These are phyloP conservation scores for Euura lappo DNA, from an alignment of 1,140 invertebrate genomes.

Conservation along the genomic window DNA sequence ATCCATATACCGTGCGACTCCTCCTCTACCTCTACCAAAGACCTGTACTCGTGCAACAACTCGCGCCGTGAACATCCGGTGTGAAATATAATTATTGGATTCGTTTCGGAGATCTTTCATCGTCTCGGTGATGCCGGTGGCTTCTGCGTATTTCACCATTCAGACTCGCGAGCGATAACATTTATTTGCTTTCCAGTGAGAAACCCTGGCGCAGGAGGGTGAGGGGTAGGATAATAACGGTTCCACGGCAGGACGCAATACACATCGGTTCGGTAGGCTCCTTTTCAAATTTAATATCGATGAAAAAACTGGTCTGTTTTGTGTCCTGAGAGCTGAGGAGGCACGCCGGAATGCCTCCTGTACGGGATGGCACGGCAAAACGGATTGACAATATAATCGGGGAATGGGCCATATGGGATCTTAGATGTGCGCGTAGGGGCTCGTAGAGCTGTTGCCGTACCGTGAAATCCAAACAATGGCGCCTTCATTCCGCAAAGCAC, in stretches of 20 bases:
- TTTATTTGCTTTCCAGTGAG: slow-evolving; percentile 2
- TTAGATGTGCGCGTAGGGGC: no score
- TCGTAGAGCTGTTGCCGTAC: background rate
- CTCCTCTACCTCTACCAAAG: no score
- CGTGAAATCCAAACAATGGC: background rate
- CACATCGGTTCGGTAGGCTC: background rate
- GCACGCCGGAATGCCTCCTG: background rate
- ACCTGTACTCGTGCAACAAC: background rate
- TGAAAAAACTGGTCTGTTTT: slow-evolving; percentile 10
- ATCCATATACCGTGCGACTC: no score
- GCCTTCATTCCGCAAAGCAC: background rate
- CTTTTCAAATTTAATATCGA: slow-evolving; percentile 1
- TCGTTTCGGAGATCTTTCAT: background rate
- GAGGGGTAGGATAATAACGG: background rate
- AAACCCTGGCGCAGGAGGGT: background rate
- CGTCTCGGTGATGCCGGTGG: background rate
- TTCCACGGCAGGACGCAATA: background rate
- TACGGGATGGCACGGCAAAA: background rate
- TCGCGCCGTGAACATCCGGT: background rate
- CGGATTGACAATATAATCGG: slow-evolving; percentile 10
- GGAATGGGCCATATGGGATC: background rate
- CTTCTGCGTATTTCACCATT: background rate
- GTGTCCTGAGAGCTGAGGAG: background rate
- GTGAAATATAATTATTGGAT: background rate
- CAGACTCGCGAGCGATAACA: background rate